Base-by-base conservation (phyloP, 2,888 invertebrate species). In the Plebejus melissa region DNA sequence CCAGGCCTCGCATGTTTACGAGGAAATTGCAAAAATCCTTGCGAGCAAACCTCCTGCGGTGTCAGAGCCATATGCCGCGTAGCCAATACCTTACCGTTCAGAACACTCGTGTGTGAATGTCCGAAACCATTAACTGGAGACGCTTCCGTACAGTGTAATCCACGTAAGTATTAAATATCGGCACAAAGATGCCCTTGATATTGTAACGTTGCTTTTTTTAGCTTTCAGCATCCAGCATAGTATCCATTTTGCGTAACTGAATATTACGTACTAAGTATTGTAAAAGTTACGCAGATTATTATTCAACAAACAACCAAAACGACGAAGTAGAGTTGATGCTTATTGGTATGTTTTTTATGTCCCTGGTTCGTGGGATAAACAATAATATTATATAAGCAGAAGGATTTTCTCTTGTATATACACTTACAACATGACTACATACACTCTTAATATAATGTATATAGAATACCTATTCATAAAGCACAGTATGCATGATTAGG, bases 81-180 rank as follows among this genome's bases (percentile, higher is more conserved):
- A 11, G 96, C 97, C 38, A 97, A 98, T 83, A 97, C 97, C 0
- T 89, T 98, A 79, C 98, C 98, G 6, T 94, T 97, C 89, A 95
- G 98, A 81, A 97, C 98, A 7, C 97, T 98, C 95, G 96, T 97
- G 77, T 98, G 98, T 86, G 96, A 97, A 84, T 98, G 98, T 85
- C 94, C 96, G 78, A 95, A 95, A 77, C 97, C 97, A 78, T 96
- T 95, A 82, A 94, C 96, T 80, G 98, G 98, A 80, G 97, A 98
- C 87, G 98, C 98, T 11, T 97, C 98, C 81, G 95, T 96, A 79
- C 96, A 97, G 87, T 98, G 98, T 87, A 95, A 94, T 84, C 95
- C 94, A 93, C 96, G 98, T 98, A 95, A 94, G 93, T 87, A 38
- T 75, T 41, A 16, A 9, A 22, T 46, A 65, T 16, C 4, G 4